A percentile compares a stretch with the other conserved stretches of the same genome.
These are phyloP conservation scores for Abramis brama DNA, from an alignment of 2,113 vertebrate genomes.

Conservation along the genomic window DNA sequence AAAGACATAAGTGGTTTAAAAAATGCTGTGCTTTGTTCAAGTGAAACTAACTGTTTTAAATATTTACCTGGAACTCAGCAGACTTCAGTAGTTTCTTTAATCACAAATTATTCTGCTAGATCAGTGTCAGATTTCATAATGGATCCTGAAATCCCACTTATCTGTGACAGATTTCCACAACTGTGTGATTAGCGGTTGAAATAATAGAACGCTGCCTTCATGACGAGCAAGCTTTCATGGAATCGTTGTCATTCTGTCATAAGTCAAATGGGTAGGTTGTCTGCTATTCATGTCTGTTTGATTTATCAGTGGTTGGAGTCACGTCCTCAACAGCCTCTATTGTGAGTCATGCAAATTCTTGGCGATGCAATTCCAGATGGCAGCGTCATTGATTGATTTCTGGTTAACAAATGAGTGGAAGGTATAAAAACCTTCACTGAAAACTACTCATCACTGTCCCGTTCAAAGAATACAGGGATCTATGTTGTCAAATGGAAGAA, in stretches of 20 bases:
- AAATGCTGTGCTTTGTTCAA: not conserved
- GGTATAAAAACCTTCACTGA: slow-evolving; percentile 40
- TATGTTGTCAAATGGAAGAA: slow-evolving; percentile 42
- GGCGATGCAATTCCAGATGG: not conserved
- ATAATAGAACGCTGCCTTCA: slow-evolving; percentile 56
- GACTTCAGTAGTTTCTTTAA: slow-evolving; percentile 2
- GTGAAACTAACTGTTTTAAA: not conserved
- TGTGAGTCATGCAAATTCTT: slow-evolving; percentile 37
- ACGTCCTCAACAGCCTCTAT: slow-evolving; percentile 22
- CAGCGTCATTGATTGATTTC: slow-evolving; percentile 48
- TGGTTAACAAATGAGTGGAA: slow-evolving; percentile 49
- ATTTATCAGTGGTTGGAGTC: slow-evolving; percentile 54
- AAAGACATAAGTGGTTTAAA: not conserved
- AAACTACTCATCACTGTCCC: slow-evolving; percentile 49
- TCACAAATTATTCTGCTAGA: slow-evolving; percentile 8
- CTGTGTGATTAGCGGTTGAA: slow-evolving; percentile 42
- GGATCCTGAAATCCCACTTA: slow-evolving; percentile 25
- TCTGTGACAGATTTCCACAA: slow-evolving; percentile 15
- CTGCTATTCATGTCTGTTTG: slow-evolving; percentile 53
- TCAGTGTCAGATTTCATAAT: slow-evolving; percentile 31
- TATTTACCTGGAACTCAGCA: not conserved
- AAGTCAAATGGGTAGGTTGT: slow-evolving; percentile 52
- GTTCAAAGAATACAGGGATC: slow-evolving; percentile 26
- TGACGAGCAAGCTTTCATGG: slow-evolving; percentile 26
- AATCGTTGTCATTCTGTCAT: slow-evolving; percentile 46